Evolutionary conservation across 2,113 vertebrate species (phyloP).

Genomic region (Centropus bengalensis): DNA sequence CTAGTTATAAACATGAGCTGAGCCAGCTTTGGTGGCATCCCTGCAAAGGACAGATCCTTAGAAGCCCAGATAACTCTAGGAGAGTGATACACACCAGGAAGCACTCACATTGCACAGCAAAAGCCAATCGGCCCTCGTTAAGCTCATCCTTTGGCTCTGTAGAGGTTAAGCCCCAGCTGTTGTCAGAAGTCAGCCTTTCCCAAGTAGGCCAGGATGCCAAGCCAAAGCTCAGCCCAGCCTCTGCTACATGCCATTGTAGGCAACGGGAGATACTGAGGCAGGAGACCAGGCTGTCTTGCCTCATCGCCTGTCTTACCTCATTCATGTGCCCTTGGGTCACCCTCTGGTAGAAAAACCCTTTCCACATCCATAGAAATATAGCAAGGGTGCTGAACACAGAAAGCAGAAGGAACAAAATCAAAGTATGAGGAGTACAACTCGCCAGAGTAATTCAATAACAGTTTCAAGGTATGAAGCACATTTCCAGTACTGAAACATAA

Average conservation of each 20-base stretch:
- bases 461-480: background rate
- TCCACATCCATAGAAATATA: background rate
- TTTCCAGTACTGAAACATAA: background rate
- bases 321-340: background rate
- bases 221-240: background rate
- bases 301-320: background rate
- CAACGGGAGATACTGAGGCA: background rate
- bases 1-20: background rate
- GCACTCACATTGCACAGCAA: background rate
- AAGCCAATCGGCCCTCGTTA: background rate
- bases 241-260: background rate
- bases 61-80: background rate
- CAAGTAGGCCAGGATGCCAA: background rate
- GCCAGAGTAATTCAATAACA: background rate
- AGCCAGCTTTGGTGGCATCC: background rate
- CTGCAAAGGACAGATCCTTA: background rate
- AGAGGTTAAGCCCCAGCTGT: background rate
- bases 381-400: background rate
- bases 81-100: background rate
- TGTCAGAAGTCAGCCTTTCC: background rate
- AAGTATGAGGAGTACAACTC: rapidly evolving
- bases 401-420: background rate
- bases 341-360: background rate
- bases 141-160: background rate
- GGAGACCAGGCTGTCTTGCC: rapidly evolving